phyloP scores from a whole-genome alignment of 2,888 invertebrate genomes.

The Rhingia rostrata region DNA sequence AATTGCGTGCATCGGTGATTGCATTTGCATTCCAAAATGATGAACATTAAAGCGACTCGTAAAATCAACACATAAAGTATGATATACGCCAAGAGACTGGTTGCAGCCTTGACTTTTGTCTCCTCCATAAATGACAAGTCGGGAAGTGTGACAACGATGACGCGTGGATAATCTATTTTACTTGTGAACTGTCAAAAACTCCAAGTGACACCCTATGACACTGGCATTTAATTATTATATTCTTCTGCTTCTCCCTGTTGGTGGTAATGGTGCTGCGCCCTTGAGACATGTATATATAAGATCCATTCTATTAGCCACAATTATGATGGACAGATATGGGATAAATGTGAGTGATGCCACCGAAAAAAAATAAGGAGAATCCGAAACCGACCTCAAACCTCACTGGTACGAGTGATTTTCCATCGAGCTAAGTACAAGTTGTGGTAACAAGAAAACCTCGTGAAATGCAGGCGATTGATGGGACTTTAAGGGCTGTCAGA shows the following conservation, averaged over 20 bases:
- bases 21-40: slow-evolving; percentile 63
- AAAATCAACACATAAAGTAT: slow-evolving; percentile 33
- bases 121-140: slow-evolving; percentile 15
- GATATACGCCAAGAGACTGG: neutral
- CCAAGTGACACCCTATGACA: slow-evolving; percentile 55
- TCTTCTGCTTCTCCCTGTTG: neutral
- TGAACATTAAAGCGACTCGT: slow-evolving; percentile 40
- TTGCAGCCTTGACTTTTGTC: slow-evolving; percentile 15
- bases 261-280: slow-evolving; percentile 6
- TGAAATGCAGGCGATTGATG: slow-evolving; percentile 68
- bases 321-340: slow-evolving; percentile 74
- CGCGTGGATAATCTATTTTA: slow-evolving; percentile 68
- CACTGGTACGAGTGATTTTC: slow-evolving; percentile 10
- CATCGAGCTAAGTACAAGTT: slow-evolving; percentile 33
- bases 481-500: slow-evolving; percentile 68
- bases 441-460: slow-evolving; percentile 46
- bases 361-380: slow-evolving; percentile 25
- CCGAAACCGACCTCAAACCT: slow-evolving; percentile 7
- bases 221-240: slow-evolving; percentile 57
- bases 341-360: slow-evolving; percentile 64
- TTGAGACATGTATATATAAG: slow-evolving; percentile 33
- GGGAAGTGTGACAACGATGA: slow-evolving; percentile 59
- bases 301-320: slow-evolving; percentile 71
- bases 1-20: slow-evolving; percentile 65
- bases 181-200: slow-evolving; percentile 68